Conservation (phyloP, 2,888 invertebrate genomes). For the Pomacea canaliculata region DNA sequence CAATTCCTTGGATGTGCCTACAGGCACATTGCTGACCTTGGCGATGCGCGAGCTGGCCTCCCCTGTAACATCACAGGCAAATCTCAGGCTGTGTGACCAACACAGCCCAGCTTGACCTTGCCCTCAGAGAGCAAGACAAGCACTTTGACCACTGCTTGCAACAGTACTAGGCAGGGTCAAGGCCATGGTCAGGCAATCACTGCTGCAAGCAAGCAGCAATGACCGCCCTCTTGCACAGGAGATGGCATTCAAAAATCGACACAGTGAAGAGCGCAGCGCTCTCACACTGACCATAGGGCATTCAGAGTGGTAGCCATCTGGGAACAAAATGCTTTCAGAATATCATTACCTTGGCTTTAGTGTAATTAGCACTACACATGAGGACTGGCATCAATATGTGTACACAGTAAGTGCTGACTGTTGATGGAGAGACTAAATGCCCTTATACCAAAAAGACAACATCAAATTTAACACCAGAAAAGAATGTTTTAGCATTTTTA, state of each 20-base stretch:
- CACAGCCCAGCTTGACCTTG: conserved; percentile 2
- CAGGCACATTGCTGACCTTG: conserved; percentile 22
- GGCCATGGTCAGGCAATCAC: conserved; percentile 10
- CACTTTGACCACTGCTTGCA: conserved; percentile 7
- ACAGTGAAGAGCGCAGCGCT: conserved; percentile 23
- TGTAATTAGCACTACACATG: too few relatives aligned
- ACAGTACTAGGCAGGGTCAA: conserved; percentile 5
- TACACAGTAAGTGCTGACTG: too few relatives aligned
- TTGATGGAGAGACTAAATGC: too few relatives aligned
- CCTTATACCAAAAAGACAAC: too few relatives aligned
- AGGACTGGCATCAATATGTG: too few relatives aligned
- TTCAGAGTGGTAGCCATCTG: neutral
- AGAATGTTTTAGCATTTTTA: too few relatives aligned
- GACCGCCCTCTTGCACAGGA: neutral
- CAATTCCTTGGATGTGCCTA: conserved; percentile 21
- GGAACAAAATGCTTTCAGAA: too few relatives aligned
- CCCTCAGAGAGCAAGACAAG: conserved; percentile 21
- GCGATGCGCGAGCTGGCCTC: conserved; percentile 17
- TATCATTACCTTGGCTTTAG: too few relatives aligned
- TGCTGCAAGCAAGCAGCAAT: neutral
- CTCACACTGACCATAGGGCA: conserved; percentile 9
- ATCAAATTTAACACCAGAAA: too few relatives aligned
- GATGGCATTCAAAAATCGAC: neutral
- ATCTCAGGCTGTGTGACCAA: conserved; percentile 11
- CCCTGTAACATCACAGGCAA: conserved; percentile 25